Percentiles rank a stretch among this genome's conserved stretches.
Evolutionary conservation across 1,140 invertebrate species (phyloP).

Genomic region (Papilio polyxenes): DNA sequence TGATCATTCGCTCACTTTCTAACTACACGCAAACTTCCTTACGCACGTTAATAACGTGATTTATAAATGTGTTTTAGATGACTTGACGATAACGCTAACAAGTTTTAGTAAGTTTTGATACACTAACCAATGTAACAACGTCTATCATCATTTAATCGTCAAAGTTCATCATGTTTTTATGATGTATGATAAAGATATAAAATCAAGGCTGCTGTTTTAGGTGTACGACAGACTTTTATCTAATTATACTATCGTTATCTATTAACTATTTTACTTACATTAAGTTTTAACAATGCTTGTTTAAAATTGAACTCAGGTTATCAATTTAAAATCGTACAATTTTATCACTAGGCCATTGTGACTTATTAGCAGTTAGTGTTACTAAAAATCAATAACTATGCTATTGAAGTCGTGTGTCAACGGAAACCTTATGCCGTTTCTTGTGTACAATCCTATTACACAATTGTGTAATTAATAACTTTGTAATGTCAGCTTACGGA

Average conservation of each 20-base stretch:
- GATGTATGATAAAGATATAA: too few species aligned
- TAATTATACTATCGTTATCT: too few species aligned
- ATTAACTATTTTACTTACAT: too few species aligned
- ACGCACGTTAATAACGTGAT: neutral
- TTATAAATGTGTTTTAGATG: slow-evolving; percentile 3
- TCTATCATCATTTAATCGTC: too few species aligned
- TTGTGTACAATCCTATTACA: neutral
- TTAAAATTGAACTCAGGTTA: neutral
- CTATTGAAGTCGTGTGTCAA: neutral
- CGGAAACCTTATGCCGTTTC: neutral
- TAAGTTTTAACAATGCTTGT: too few species aligned
- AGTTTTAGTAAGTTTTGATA: too few species aligned
- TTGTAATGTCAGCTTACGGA: neutral
- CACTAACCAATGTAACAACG: too few species aligned
- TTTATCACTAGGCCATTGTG: neutral
- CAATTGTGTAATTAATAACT: slow-evolving; percentile 6
- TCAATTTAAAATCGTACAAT: neutral
- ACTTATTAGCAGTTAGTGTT: neutral
- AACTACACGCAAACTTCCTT: slow-evolving; percentile 23
- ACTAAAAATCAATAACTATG: neutral
- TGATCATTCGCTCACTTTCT: slow-evolving; percentile 26
- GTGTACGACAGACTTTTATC: too few species aligned
- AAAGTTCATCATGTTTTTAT: too few species aligned
- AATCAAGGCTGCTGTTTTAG: too few species aligned
- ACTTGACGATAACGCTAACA: neutral